Conservation (phyloP, 2,113 vertebrate species). For the Poecile atricapillus region DNA sequence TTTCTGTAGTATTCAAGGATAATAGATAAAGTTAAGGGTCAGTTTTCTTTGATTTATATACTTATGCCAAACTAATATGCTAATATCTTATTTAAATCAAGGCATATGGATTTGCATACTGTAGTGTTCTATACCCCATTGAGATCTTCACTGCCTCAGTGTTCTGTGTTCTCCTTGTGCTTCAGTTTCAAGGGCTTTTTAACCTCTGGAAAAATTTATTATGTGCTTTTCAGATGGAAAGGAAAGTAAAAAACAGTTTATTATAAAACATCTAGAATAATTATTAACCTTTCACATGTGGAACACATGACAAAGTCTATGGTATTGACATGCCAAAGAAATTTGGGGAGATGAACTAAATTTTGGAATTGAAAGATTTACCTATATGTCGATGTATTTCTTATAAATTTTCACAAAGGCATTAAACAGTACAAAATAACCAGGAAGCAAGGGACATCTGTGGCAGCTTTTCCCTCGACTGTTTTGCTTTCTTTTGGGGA, state of each 20-base stretch:
- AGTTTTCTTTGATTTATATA: neutral
- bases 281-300: neutral
- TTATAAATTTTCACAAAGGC: neutral
- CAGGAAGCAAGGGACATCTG: neutral
- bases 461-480: fast-evolving
- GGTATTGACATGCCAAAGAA: neutral
- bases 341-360: neutral
- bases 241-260: neutral
- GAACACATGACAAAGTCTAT: neutral
- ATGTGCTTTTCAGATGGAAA: neutral
- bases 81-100: constrained; percentile 33
- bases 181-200: constrained; percentile 45
- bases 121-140: neutral
- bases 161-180: neutral
- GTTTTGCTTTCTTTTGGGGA: neutral
- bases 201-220: constrained; percentile 51
- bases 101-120: constrained; percentile 3
- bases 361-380: neutral
- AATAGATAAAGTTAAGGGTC: neutral
- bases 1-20: neutral
- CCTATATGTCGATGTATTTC: neutral
- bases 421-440: neutral
- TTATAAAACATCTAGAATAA: neutral
- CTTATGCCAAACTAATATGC: neutral
- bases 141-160: neutral